Percentiles rank a stretch among this genome's conserved stretches.
Evolutionary conservation across 1,140 invertebrate species (phyloP).

Genomic region (fruit fly (Drosophila melanogaster)): DNA sequence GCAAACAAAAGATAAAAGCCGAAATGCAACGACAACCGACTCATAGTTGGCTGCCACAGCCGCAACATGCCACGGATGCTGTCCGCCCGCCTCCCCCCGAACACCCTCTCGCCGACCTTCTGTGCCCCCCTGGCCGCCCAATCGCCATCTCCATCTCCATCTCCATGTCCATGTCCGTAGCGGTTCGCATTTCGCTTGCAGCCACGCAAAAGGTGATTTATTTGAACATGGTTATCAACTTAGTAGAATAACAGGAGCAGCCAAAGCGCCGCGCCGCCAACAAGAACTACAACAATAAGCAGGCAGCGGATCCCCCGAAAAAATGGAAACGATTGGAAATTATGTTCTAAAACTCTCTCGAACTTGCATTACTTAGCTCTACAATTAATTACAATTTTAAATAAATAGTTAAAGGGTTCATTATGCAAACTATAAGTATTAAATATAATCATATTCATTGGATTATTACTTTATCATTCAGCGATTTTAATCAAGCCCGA

Average conservation of each 20-base stretch:
- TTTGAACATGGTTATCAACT: conserved; percentile 85
- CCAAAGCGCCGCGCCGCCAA: conserved; percentile 69
- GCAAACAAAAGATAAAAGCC: conserved; percentile 82
- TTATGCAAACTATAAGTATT: too few species aligned
- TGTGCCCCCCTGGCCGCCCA: conserved; percentile 3
- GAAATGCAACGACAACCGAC: conserved; percentile 77
- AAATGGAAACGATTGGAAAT: conserved; percentile 53
- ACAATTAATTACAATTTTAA: too few species aligned
- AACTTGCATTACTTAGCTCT: neutral
- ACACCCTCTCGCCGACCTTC: neutral
- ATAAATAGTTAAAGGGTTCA: too few species aligned
- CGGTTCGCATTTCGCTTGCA: conserved; percentile 78
- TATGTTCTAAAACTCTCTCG: neutral
- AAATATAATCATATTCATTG: too few species aligned
- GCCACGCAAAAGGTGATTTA: conserved; percentile 84
- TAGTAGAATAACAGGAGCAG: conserved; percentile 84
- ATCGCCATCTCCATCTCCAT: conserved; percentile 46
- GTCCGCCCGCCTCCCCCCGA: conserved; percentile 14
- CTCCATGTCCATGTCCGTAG: conserved; percentile 45
- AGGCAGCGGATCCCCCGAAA: conserved; percentile 44
- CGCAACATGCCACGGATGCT: conserved; percentile 53
- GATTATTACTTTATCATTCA: neutral
- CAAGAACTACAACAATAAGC: conserved; percentile 32
- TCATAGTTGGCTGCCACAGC: conserved; percentile 59
- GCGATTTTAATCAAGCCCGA: too few species aligned